phyloP scores from a whole-genome alignment of 2,888 invertebrate genomes.

The Diploptera punctata region DNA sequence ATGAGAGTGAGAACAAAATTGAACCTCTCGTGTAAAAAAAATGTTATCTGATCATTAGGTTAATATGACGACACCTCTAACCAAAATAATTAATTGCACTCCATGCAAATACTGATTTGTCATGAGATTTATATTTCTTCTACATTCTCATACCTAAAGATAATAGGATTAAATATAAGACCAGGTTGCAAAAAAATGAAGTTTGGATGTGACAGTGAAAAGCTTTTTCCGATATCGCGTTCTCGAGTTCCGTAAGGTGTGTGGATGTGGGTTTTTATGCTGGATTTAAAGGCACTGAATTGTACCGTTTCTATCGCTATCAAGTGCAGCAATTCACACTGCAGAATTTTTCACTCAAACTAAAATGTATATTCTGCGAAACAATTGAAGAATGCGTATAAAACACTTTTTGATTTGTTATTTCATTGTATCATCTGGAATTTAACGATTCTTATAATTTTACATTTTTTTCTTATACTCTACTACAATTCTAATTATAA shows the following conservation, averaged over 20 bases:
- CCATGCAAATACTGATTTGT: not conserved
- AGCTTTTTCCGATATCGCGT: conserved; percentile 16
- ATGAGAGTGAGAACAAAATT: too few relatives aligned
- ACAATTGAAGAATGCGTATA: too few relatives aligned
- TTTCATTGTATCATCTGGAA: too few relatives aligned
- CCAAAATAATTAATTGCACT: not conserved
- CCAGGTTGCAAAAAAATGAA: conserved; percentile 18
- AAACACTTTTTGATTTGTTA: too few relatives aligned
- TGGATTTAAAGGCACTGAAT: not conserved
- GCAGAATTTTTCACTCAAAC: too few relatives aligned
- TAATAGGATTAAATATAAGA: conserved; percentile 26
- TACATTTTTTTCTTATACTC: too few relatives aligned
- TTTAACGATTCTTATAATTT: too few relatives aligned
- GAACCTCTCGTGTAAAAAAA: too few relatives aligned
- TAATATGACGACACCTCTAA: conserved; percentile 20
- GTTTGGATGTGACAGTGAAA: conserved; percentile 18
- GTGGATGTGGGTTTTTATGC: not conserved
- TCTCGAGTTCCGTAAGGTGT: conserved; percentile 5
- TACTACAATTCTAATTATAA: too few relatives aligned
- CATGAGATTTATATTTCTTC: not conserved
- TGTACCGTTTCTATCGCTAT: not conserved
- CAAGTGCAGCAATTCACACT: not conserved
- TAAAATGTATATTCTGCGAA: too few relatives aligned
- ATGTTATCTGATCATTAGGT: too few relatives aligned
- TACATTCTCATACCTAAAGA: not conserved